phyloP scores from a whole-genome alignment of 2,888 invertebrate genomes.

The Cheilosia vernalis region DNA sequence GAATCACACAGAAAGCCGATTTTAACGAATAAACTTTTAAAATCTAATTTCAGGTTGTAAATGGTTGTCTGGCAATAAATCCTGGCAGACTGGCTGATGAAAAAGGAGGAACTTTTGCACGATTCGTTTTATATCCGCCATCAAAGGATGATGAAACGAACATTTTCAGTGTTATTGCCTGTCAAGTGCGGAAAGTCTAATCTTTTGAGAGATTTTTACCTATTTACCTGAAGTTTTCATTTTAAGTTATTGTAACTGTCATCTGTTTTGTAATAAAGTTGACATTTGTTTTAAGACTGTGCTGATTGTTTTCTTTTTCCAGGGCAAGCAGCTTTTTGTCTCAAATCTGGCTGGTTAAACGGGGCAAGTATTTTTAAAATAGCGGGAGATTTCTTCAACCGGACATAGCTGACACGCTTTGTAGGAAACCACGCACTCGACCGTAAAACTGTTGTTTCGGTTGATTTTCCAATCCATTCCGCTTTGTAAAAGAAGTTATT shows the following conservation, averaged over 20 bases:
- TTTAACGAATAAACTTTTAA: too few species aligned
- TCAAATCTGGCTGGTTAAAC: too few species aligned
- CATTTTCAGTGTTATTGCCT: conserved; percentile 83
- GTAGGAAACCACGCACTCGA: too few species aligned
- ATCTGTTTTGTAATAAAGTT: conserved; percentile 10
- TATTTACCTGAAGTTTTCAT: conserved; percentile 12
- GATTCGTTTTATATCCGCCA: conserved; percentile 85
- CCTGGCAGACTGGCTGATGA: conserved; percentile 93
- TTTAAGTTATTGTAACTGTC: conserved; percentile 17
- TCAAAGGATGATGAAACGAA: conserved; percentile 79
- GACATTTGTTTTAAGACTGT: background rate
- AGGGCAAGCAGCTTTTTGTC: too few species aligned
- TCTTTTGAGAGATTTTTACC: conserved; percentile 3
- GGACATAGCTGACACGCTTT: too few species aligned
- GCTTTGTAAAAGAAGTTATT: too few species aligned
- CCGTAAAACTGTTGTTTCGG: too few species aligned
- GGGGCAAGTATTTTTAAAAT: too few species aligned
- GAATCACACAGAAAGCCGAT: too few species aligned
- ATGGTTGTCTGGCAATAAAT: conserved; percentile 92
- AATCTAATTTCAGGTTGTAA: conserved; percentile 86
- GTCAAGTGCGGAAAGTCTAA: conserved; percentile 84
- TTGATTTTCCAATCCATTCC: too few species aligned
- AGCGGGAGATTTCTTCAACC: too few species aligned
- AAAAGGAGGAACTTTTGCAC: conserved; percentile 90
- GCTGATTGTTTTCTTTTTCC: background rate